These are phyloP conservation scores for Hippopotamus amphibius DNA, from an alignment of 2,113 vertebrate species.

Conservation along the genomic window DNA sequence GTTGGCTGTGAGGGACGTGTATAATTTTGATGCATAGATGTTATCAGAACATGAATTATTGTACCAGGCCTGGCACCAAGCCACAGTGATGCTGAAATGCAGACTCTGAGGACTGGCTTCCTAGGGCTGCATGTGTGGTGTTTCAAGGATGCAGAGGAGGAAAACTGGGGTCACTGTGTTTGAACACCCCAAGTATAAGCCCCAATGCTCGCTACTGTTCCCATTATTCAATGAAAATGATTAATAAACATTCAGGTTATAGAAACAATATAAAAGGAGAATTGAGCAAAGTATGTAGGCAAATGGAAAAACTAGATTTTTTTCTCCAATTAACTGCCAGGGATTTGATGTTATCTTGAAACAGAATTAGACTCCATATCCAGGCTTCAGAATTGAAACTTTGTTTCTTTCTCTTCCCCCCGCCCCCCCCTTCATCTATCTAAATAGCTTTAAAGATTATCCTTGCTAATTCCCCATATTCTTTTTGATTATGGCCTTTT, in stretches of 20 bases:
- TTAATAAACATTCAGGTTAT: background rate
- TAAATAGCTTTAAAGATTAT: slow-evolving; percentile 8
- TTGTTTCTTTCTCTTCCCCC: background rate
- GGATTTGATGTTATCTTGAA: background rate
- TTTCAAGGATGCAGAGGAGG: background rate
- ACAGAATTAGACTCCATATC: background rate
- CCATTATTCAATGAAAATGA: background rate
- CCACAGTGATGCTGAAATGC: too few relatives aligned
- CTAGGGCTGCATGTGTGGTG: background rate
- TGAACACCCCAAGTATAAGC: background rate
- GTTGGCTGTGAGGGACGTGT: background rate
- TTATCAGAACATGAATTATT: background rate
- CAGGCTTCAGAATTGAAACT: background rate
- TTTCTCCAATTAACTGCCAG: background rate
- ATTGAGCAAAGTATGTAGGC: background rate
- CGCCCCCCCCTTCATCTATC: background rate
- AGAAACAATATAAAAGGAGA: background rate
- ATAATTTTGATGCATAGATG: background rate
- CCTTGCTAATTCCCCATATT: background rate
- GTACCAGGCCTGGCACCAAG: background rate
- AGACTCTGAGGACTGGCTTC: background rate
- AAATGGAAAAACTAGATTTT: background rate
- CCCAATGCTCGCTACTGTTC: background rate
- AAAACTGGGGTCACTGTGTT: background rate
- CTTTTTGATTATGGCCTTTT: slow-evolving; percentile 1